Base-by-base conservation (phyloP, 2,888 invertebrate genomes). In the Tupiocoris notatus region DNA sequence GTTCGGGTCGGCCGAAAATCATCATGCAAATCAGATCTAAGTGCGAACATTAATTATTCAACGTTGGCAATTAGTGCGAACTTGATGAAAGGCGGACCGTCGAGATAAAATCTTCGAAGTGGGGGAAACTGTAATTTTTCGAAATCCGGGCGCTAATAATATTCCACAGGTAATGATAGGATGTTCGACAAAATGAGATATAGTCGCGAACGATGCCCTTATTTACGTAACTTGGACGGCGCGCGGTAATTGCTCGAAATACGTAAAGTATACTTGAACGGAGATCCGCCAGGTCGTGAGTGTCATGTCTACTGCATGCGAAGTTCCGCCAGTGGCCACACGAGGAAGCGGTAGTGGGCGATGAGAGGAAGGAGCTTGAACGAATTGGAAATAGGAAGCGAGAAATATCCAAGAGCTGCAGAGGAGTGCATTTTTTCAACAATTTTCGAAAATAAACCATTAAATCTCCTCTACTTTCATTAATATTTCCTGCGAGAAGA, bases 211-310 rank as follows among this genome's bases (percentile, higher is more conserved):
- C 39, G 39, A 39, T 3, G 12, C 39, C 12, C 39, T 12, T n/a
- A n/a, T n/a, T 12, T 12, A 39, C 39, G 39, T 12, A 39, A 39
- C 6, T 39, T 7, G 3, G 39, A 3, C 12, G 12, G 3, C 39
- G 3, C 39, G 12, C 39, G 39, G 3, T 39, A 39, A 12, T 39
- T 39, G 39, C 3, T 39, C 39, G 39, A 39, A 39, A 7, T 23
- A 70, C 24, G 59, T 17, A 58, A 6, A 23, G 70, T 70, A 70
- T 70, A 70, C 70, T 23, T 9, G n/a, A 23, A 22, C 59, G 70
- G 23, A 70, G 59, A 59, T 25, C 70, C 61, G 23, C 23, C 16
- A n/a, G 20, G 70, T 70, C 70, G 23, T 70, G 59, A 22, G 16
- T 58, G 58, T 16, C 20, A 23, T 70, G 70, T 59, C 70, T 70